These are phyloP conservation scores for Prenolepis imparis DNA, from an alignment of 2,888 invertebrate species.

Conservation along the genomic window DNA sequence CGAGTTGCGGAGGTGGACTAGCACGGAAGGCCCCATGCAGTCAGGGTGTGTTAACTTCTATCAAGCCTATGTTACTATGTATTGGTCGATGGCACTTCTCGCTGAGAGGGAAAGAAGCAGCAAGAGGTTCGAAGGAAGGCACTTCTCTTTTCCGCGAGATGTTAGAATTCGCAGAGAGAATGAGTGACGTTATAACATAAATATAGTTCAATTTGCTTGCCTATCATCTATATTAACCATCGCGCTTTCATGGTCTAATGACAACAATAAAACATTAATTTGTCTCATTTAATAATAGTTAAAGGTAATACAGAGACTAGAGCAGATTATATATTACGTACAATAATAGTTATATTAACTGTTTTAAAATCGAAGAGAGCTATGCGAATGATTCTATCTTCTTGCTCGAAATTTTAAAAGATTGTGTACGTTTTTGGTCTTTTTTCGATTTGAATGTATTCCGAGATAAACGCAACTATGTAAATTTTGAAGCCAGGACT, in stretches of 20 bases:
- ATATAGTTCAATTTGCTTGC: not conserved
- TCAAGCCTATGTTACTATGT: conserved; percentile 66
- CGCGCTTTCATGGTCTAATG: not conserved
- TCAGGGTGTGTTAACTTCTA: conserved; percentile 68
- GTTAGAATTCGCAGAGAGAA: conserved; percentile 63
- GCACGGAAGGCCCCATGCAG: conserved; percentile 71
- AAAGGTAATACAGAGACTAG: not conserved
- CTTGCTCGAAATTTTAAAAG: not conserved
- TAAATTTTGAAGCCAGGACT: conserved; percentile 70
- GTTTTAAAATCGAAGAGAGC: not conserved
- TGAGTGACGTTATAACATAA: conserved; percentile 39
- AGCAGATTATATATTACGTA: not conserved
- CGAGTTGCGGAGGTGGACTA: conserved; percentile 56
- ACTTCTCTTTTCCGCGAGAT: conserved; percentile 64
- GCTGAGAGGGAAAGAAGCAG: conserved; percentile 59
- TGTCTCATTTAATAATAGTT: conserved; percentile 3
- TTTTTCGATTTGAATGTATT: conserved; percentile 58
- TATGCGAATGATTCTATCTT: not conserved
- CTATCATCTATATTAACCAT: conserved; percentile 14
- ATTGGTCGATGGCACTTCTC: conserved; percentile 64
- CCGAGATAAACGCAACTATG: conserved; percentile 71
- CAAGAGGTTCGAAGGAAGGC: conserved; percentile 55
- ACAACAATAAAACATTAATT: not conserved
- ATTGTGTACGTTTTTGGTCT: conserved; percentile 18
- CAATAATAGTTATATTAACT: conserved; percentile 6